Conservation (phyloP, 2,797 vertebrate genomes). For the Silurus aristotelis region DNA sequence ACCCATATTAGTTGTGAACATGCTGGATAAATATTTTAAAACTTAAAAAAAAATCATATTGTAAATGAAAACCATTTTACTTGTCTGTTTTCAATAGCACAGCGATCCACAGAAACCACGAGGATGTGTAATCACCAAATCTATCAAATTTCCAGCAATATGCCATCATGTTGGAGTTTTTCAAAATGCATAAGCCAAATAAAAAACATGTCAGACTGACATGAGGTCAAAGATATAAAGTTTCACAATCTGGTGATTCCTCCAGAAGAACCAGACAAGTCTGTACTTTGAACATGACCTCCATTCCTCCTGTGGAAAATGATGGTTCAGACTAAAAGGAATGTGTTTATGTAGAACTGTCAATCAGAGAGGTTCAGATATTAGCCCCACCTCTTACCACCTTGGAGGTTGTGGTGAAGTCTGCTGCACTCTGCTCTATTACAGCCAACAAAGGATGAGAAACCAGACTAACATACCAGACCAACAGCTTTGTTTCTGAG, state of each 20-base stretch:
- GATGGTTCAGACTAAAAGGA: conserved; percentile 44
- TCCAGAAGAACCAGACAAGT: conserved; percentile 46
- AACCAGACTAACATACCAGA: conserved; percentile 18
- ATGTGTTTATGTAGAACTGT: conserved; percentile 49
- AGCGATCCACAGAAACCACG: background rate
- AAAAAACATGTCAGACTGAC: conserved; percentile 43
- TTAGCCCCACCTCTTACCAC: conserved; percentile 33
- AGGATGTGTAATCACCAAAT: conserved; percentile 27
- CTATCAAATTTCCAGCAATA: conserved; percentile 29
- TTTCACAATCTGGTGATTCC: conserved; percentile 63
- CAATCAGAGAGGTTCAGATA: conserved; percentile 37
- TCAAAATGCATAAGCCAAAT: conserved; percentile 40
- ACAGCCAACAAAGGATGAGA: background rate
- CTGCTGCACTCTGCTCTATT: conserved; percentile 21
- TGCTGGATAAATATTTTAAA: background rate
- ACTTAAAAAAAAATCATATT: background rate
- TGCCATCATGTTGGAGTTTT: conserved; percentile 16
- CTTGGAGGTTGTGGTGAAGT: conserved; percentile 20
- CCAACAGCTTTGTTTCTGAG: background rate
- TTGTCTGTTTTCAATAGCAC: conserved; percentile 21
- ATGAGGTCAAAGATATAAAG: conserved; percentile 67
- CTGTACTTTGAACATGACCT: conserved; percentile 49
- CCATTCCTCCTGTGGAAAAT: conserved; percentile 41
- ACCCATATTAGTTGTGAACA: background rate
- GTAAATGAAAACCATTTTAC: conserved; percentile 1